Evolutionary conservation across 2,888 invertebrate species (phyloP).

Genomic region (Trisateles emortualis): DNA sequence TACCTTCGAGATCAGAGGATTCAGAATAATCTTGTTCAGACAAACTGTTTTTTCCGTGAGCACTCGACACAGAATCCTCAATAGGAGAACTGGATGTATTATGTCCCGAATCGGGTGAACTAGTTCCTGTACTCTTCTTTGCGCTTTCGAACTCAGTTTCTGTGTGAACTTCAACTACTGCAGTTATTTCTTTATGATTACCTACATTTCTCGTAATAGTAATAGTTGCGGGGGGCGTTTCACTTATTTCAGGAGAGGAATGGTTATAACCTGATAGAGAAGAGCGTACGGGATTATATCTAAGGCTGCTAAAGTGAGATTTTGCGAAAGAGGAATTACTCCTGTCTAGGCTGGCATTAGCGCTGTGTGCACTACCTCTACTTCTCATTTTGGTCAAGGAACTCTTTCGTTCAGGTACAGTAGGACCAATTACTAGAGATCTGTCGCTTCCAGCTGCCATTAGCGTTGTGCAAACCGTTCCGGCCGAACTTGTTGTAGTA

Average conservation of each 20-base stretch:
- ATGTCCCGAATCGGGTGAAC: conserved; percentile 93
- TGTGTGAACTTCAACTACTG: conserved; percentile 87
- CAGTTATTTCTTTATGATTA: conserved; percentile 85
- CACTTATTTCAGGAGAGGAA: conserved; percentile 74
- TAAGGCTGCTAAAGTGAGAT: conserved; percentile 75
- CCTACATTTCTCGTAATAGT: conserved; percentile 78
- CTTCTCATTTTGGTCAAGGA: conserved; percentile 89
- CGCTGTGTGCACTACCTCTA: conserved; percentile 82
- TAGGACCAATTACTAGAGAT: conserved; percentile 89
- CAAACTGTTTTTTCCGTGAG: conserved; percentile 89
- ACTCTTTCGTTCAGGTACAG: conserved; percentile 94
- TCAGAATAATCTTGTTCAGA: conserved; percentile 95
- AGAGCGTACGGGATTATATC: conserved; percentile 70
- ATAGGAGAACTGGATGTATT: conserved; percentile 94
- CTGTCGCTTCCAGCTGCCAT: conserved; percentile 90
- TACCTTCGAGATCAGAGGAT: conserved; percentile 95
- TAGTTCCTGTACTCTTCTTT: conserved; percentile 88
- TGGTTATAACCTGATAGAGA: conserved; percentile 71
- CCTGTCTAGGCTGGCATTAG: conserved; percentile 86
- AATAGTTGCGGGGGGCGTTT: conserved; percentile 66
- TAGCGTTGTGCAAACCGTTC: conserved; percentile 95
- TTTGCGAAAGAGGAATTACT: conserved; percentile 77
- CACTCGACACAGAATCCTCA: conserved; percentile 91
- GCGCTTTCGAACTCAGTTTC: conserved; percentile 79
- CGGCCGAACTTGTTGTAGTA: conserved; percentile 96